Evolutionary conservation across 2,797 vertebrate species (phyloP).

Genomic region (Sciaenops ocellatus): DNA sequence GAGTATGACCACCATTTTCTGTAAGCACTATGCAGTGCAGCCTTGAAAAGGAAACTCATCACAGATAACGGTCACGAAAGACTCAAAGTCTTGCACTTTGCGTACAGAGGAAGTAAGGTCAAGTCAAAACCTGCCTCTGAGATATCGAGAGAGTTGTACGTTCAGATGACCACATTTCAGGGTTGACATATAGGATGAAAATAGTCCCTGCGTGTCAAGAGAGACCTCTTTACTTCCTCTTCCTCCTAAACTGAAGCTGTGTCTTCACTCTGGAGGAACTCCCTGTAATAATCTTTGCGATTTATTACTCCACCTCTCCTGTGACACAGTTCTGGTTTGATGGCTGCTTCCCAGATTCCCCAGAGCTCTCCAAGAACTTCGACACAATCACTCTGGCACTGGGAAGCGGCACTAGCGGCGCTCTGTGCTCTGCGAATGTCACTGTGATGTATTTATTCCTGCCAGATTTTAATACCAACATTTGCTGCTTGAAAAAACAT

Average conservation of each 20-base stretch:
- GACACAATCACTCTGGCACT: conserved; percentile 37
- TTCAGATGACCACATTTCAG: conserved; percentile 17
- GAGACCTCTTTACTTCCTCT: conserved; percentile 37
- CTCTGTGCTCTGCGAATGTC: conserved; percentile 57
- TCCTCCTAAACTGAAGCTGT: conserved; percentile 13
- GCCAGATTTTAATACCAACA: conserved; percentile 64
- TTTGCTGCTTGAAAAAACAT: conserved; percentile 54
- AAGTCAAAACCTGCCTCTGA: conserved; percentile 18
- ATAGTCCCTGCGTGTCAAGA: conserved; percentile 26
- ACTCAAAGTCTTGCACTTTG: conserved; percentile 56
- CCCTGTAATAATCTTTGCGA: conserved; percentile 56
- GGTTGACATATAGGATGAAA: conserved; percentile 25
- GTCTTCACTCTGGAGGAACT: conserved; percentile 49
- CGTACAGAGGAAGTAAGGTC: conserved; percentile 13
- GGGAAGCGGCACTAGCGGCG: conserved; percentile 18
- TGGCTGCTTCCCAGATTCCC: conserved; percentile 68
- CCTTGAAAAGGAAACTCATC: conserved; percentile 10
- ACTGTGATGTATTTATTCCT: conserved; percentile 57
- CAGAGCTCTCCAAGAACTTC: conserved; percentile 64
- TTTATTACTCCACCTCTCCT: conserved; percentile 63
- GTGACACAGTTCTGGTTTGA: conserved; percentile 70
- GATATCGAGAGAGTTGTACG: conserved; percentile 12
- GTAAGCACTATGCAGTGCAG: neutral
- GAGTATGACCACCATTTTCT: neutral
- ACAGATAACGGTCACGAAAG: conserved; percentile 49